These are phyloP conservation scores for Andrena marginata DNA, from an alignment of 2,888 invertebrate species.

Conservation along the genomic window DNA sequence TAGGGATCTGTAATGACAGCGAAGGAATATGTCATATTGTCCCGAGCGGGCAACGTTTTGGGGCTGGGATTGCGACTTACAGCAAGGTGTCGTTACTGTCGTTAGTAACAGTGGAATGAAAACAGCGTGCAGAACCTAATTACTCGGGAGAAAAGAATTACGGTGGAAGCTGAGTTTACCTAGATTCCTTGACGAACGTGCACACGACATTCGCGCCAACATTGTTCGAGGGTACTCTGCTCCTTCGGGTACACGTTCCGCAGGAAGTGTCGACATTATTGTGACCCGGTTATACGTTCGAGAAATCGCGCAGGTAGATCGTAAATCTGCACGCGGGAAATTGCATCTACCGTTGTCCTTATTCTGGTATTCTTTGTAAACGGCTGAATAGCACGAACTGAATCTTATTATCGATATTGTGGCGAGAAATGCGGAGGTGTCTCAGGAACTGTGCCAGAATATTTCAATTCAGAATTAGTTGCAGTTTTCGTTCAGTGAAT, in stretches of 20 bases:
- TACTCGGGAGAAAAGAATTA: slow-evolving; percentile 45
- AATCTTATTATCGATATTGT: not conserved
- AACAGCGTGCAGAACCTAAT: slow-evolving; percentile 27
- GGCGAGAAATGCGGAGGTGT: not conserved
- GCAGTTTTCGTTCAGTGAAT: too few species aligned
- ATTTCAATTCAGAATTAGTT: too few species aligned
- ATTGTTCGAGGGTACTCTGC: slow-evolving; percentile 33
- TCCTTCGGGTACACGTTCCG: slow-evolving; percentile 51
- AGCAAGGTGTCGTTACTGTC: slow-evolving; percentile 23
- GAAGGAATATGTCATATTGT: slow-evolving; percentile 1
- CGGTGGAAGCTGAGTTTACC: slow-evolving; percentile 38
- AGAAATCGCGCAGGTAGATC: slow-evolving; percentile 55
- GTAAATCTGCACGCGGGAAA: slow-evolving; percentile 60
- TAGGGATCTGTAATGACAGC: slow-evolving; percentile 23
- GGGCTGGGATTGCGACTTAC: not conserved
- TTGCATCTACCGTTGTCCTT: slow-evolving; percentile 55
- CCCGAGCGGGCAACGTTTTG: not conserved
- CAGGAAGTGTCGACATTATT: slow-evolving; percentile 65
- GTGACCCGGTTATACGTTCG: slow-evolving; percentile 59
- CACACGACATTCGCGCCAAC: slow-evolving; percentile 46
- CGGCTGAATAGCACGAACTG: slow-evolving; percentile 15
- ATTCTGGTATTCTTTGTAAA: slow-evolving; percentile 34
- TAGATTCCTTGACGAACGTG: slow-evolving; percentile 43
- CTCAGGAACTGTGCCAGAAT: not conserved
- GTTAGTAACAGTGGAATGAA: slow-evolving; percentile 19